Percentiles rank a stretch among this genome's conserved stretches.
Evolutionary conservation across 1,140 invertebrate species (phyloP).

Genomic region (Drosophila mojavensis): DNA sequence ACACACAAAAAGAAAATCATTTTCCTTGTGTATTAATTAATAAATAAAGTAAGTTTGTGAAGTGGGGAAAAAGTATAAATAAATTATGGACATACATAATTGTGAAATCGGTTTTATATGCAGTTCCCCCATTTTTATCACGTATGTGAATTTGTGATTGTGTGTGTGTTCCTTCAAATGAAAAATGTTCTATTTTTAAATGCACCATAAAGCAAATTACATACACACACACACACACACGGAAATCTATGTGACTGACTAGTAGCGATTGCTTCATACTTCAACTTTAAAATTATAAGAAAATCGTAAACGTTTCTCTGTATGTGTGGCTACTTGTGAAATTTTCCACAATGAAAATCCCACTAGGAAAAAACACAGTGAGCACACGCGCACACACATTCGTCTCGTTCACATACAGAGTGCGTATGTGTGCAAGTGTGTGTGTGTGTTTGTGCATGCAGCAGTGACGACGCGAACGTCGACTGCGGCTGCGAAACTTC

Average conservation of each 20-base stretch:
- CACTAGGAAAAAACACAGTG: slow-evolving; percentile 39
- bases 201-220: slow-evolving; percentile 52
- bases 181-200: slow-evolving; percentile 81
- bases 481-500: slow-evolving; percentile 67
- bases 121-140: slow-evolving; percentile 22
- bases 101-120: slow-evolving; percentile 59
- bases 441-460: slow-evolving; percentile 42
- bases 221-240: slow-evolving; percentile 24
- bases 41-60: slow-evolving; percentile 40
- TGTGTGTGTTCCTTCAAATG: slow-evolving; percentile 52
- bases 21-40: slow-evolving; percentile 32
- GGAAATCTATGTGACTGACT: slow-evolving; percentile 19
- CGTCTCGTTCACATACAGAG: slow-evolving; percentile 16
- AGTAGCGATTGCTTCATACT: slow-evolving; percentile 68
- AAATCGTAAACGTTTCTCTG: slow-evolving; percentile 47
- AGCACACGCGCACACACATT: neutral
- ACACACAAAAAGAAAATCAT: slow-evolving; percentile 34
- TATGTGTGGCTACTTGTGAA: slow-evolving; percentile 66
- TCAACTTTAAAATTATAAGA: slow-evolving; percentile 80
- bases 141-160: slow-evolving; percentile 15
- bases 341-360: slow-evolving; percentile 76
- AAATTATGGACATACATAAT: slow-evolving; percentile 31
- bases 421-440: slow-evolving; percentile 11
- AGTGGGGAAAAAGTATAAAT: slow-evolving; percentile 10
- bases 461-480: slow-evolving; percentile 30